Percentiles rank a stretch among this genome's conserved stretches.
phyloP scores from a whole-genome alignment of 2,888 invertebrate genomes.

The Anodontia alba region DNA sequence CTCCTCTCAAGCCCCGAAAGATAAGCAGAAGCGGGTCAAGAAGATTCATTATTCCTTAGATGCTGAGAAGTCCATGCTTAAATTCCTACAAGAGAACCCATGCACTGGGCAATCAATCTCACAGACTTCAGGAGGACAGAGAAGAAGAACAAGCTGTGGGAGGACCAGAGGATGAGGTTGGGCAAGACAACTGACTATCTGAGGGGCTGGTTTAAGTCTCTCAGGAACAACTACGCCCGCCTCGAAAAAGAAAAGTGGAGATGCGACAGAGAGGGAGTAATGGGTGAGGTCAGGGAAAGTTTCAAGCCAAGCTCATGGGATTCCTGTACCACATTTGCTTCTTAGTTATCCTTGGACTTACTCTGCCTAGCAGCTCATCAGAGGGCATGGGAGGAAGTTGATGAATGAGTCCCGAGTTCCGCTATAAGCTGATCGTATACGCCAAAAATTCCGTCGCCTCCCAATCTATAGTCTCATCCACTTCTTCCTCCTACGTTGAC shows the following conservation, averaged over 20 bases:
- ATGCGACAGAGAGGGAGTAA: slow-evolving; percentile 41
- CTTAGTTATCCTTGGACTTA: slow-evolving; percentile 15
- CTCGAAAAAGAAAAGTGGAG: slow-evolving; percentile 43
- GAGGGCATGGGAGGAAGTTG: too few relatives aligned
- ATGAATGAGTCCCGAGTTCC: too few relatives aligned
- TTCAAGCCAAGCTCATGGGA: not conserved
- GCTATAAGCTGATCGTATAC: too few relatives aligned
- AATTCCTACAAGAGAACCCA: not conserved
- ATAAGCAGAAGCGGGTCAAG: slow-evolving; percentile 1
- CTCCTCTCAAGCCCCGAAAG: not conserved
- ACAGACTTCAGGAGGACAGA: not conserved
- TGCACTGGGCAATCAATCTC: not conserved
- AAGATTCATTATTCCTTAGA: not conserved
- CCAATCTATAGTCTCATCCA: too few relatives aligned
- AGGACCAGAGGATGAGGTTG: not conserved
- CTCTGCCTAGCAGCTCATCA: too few relatives aligned
- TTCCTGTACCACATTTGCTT: slow-evolving; percentile 7
- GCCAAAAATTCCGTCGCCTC: too few relatives aligned
- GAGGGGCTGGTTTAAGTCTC: slow-evolving; percentile 49
- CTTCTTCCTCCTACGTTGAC: too few relatives aligned
- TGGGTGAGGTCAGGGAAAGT: slow-evolving; percentile 37
- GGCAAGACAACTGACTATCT: slow-evolving; percentile 26
- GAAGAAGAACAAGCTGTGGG: slow-evolving; percentile 14
- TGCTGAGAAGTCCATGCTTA: not conserved
- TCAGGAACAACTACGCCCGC: slow-evolving; percentile 41